Evolutionary conservation across 2,797 vertebrate genomes (phyloP).

Genomic region (Trachurus trachurus): DNA sequence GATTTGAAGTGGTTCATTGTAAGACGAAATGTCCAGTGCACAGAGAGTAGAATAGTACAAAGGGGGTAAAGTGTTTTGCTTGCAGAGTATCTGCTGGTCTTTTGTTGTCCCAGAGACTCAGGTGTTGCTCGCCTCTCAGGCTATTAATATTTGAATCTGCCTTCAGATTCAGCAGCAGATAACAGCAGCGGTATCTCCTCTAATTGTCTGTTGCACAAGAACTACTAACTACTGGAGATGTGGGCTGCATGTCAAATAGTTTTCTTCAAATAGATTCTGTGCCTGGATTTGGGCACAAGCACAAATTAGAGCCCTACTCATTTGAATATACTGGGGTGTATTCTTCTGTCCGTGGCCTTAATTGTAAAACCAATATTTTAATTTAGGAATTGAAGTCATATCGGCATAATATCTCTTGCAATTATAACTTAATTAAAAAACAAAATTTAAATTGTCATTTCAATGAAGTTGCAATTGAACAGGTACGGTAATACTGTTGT

Average conservation of each 20-base stretch:
- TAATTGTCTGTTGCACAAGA: slow-evolving; percentile 76
- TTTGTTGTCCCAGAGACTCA: slow-evolving; percentile 56
- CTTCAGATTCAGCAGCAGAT: slow-evolving; percentile 64
- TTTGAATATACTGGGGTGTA: slow-evolving; percentile 39
- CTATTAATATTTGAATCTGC: slow-evolving; percentile 59
- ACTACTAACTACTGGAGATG: slow-evolving; percentile 63
- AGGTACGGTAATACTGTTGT: not conserved
- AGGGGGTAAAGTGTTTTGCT: slow-evolving; percentile 24
- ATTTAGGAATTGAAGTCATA: slow-evolving; percentile 20
- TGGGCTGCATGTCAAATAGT: slow-evolving; percentile 68
- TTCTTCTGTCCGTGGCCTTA: slow-evolving; percentile 16
- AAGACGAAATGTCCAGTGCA: slow-evolving; percentile 1
- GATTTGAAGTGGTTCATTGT: slow-evolving; percentile 6
- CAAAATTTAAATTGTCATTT: slow-evolving; percentile 19
- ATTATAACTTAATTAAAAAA: slow-evolving; percentile 1
- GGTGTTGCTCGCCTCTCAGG: slow-evolving; percentile 49
- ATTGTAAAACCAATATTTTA: slow-evolving; percentile 24
- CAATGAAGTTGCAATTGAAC: not conserved
- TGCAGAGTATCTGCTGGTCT: slow-evolving; percentile 39
- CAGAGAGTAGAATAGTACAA: not conserved
- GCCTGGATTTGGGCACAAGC: slow-evolving; percentile 15
- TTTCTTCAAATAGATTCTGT: slow-evolving; percentile 30
- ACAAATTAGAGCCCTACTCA: slow-evolving; percentile 34
- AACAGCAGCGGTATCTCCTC: slow-evolving; percentile 53
- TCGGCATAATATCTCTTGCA: slow-evolving; percentile 2